Evolutionary conservation across 2,113 vertebrate genomes (phyloP).

Genomic region (Urocolius indicus): DNA sequence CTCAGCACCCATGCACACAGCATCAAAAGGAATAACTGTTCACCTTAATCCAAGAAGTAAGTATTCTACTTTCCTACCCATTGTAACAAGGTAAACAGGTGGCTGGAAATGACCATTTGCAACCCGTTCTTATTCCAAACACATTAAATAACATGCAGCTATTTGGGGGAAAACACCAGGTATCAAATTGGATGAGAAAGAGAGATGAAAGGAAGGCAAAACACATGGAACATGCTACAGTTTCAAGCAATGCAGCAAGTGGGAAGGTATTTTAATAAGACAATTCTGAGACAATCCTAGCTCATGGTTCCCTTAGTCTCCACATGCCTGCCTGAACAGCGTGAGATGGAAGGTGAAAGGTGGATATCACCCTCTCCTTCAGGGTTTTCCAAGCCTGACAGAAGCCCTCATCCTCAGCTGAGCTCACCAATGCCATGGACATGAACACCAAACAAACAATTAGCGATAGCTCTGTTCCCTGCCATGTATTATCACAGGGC

Average conservation of each 20-base stretch:
- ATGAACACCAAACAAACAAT: background rate
- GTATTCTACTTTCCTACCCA: background rate
- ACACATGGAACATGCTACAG: background rate
- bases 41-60: background rate
- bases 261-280: background rate
- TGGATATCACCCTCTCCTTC: background rate
- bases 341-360: background rate
- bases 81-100: background rate
- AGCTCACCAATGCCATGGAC: background rate
- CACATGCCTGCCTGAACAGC: background rate
- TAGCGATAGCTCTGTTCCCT: background rate
- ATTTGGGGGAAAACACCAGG: background rate
- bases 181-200: background rate
- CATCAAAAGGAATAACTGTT: background rate
- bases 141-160: background rate
- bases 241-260: background rate
- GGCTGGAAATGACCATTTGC: background rate
- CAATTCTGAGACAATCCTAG: background rate
- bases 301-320: background rate
- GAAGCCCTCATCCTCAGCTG: background rate
- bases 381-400: background rate
- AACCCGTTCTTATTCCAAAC: background rate
- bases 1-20: rapidly evolving
- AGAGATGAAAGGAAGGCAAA: background rate
- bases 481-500: background rate